Percentiles rank a stretch among this genome's conserved stretches.
Evolutionary conservation across 1,140 invertebrate species (phyloP).

Genomic region (Sarcophaga bullata): DNA sequence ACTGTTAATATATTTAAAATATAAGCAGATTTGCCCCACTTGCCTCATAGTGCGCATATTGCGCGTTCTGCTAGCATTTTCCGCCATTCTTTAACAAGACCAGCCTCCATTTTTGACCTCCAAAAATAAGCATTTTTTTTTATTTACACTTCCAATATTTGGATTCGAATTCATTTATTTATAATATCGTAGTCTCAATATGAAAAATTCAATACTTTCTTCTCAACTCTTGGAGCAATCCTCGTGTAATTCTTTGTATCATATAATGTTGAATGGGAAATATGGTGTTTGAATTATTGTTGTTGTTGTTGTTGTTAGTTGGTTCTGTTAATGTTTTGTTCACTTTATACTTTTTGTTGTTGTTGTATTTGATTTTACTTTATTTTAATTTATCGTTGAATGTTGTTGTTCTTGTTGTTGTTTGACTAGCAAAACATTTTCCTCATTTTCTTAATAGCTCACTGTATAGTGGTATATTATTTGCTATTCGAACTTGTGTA

Average conservation of each 20-base stretch:
- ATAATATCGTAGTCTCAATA: too few species aligned
- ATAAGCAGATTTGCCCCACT: too few species aligned
- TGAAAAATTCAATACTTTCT: too few species aligned
- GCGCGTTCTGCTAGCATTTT: too few species aligned
- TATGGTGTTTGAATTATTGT: slow-evolving; percentile 3
- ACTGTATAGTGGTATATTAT: not conserved
- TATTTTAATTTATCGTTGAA: slow-evolving; percentile 11
- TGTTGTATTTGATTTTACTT: not conserved
- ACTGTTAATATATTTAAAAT: too few species aligned
- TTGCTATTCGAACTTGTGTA: slow-evolving; percentile 8
- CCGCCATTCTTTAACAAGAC: too few species aligned
- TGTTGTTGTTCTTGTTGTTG: not conserved
- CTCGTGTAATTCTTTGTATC: not conserved
- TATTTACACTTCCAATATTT: too few species aligned
- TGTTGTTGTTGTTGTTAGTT: not conserved
- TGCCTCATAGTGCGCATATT: too few species aligned
- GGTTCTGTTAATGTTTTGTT: not conserved
- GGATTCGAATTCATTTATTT: too few species aligned
- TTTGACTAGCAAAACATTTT: slow-evolving; percentile 5
- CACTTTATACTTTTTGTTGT: not conserved
- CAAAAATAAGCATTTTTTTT: too few species aligned
- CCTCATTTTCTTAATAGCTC: slow-evolving; percentile 8
- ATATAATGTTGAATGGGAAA: not conserved
- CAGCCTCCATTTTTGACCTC: too few species aligned
- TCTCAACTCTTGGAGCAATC: too few species aligned